Evolutionary conservation across 2,113 vertebrate genomes (phyloP).

Genomic region (Sakesphorus luctuosus): DNA sequence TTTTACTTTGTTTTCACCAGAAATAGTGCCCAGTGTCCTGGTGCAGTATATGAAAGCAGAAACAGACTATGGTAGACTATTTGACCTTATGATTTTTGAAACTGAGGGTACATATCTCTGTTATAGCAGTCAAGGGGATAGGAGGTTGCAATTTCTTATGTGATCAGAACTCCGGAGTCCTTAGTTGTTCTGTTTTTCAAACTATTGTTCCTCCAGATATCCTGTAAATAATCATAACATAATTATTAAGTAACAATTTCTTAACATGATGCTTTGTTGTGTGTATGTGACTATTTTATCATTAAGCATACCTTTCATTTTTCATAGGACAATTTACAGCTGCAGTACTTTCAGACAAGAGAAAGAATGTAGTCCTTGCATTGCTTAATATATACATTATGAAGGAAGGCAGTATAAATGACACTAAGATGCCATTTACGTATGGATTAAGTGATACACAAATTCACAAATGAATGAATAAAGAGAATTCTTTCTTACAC

Average conservation of each 20-base stretch:
- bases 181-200: not conserved
- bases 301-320: not conserved
- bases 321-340: not conserved
- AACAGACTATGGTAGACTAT: not conserved
- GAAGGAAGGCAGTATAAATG: not conserved
- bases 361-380: not conserved
- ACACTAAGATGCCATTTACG: not conserved
- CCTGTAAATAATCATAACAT: not conserved
- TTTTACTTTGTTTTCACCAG: not conserved
- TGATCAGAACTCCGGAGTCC: not conserved
- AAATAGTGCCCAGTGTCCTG: not conserved
- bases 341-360: not conserved
- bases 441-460: not conserved
- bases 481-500: not conserved
- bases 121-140: not conserved
- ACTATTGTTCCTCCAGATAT: not conserved
- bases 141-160: not conserved
- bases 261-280: not conserved
- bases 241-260: not conserved
- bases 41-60: not conserved
- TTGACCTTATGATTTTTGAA: not conserved
- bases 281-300: not conserved
- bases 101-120: not conserved
- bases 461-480: not conserved
- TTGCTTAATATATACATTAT: not conserved